Evolutionary conservation across 2,113 vertebrate genomes (phyloP).

Genomic region (Rutilus rutilus): DNA sequence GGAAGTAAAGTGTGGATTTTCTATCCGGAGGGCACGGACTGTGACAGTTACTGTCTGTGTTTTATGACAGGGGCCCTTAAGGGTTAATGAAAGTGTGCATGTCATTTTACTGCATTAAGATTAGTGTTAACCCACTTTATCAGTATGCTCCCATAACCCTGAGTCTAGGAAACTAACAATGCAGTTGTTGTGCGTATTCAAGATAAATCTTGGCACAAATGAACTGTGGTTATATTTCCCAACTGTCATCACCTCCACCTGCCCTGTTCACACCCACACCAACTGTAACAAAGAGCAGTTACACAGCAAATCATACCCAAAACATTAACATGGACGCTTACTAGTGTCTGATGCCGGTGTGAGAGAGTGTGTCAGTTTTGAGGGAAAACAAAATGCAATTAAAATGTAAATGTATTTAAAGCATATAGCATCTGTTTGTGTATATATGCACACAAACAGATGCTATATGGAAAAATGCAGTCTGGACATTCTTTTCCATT

Average conservation of each 20-base stretch:
- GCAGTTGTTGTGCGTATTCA: background rate
- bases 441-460: too few species aligned
- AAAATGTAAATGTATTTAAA: too few species aligned
- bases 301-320: background rate
- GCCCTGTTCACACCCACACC: slow-evolving; percentile 33
- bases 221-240: slow-evolving; percentile 16
- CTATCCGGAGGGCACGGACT: background rate
- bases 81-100: background rate
- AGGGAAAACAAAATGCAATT: too few species aligned
- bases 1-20: slow-evolving; percentile 22
- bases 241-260: slow-evolving; percentile 37
- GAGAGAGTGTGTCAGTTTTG: too few species aligned
- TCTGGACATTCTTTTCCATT: too few species aligned
- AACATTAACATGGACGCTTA: background rate
- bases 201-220: background rate
- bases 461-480: too few species aligned
- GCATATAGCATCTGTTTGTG: too few species aligned
- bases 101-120: background rate
- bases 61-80: slow-evolving; percentile 18
- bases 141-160: background rate
- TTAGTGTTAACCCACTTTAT: background rate
- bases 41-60: slow-evolving; percentile 33
- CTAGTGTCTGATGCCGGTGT: too few species aligned
- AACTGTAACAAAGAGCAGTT: slow-evolving; percentile 35
- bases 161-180: background rate